Evolutionary conservation across 2,113 vertebrate species (phyloP).

Genomic region (Heptranchias perlo): DNA sequence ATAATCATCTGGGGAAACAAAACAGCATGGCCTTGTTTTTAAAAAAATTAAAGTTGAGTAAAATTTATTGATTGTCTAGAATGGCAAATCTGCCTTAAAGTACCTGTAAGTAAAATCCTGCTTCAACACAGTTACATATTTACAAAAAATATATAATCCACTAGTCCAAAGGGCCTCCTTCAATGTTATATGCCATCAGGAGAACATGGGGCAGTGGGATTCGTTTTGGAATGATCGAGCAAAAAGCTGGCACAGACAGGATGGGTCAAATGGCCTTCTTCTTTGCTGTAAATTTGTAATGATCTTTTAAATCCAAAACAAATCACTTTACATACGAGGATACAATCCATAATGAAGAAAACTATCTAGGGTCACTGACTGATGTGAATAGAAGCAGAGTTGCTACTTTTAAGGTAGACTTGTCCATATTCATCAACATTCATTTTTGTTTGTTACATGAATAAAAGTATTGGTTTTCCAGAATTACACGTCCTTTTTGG

Average conservation of each 20-base stretch:
- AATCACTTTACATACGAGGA: background rate
- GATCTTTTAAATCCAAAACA: background rate
- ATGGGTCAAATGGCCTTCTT: background rate
- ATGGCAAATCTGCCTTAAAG: background rate
- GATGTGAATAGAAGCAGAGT: too few relatives aligned
- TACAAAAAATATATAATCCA: background rate
- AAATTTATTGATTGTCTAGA: background rate
- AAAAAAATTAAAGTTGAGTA: background rate
- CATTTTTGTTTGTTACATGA: background rate
- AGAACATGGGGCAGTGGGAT: background rate
- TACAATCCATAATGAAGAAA: background rate
- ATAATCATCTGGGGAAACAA: background rate
- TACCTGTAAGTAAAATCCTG: background rate
- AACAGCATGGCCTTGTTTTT: background rate
- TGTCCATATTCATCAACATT: background rate
- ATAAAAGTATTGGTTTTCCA: background rate
- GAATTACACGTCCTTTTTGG: background rate
- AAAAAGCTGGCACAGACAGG: background rate
- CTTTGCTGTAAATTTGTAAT: background rate
- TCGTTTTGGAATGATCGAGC: background rate
- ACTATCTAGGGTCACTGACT: background rate
- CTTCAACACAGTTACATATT: background rate
- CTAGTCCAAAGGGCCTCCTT: background rate
- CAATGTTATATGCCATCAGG: background rate
- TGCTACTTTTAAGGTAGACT: too few relatives aligned